phyloP scores from a whole-genome alignment of 1,140 invertebrate genomes.

The Drosophila pectinifera region DNA sequence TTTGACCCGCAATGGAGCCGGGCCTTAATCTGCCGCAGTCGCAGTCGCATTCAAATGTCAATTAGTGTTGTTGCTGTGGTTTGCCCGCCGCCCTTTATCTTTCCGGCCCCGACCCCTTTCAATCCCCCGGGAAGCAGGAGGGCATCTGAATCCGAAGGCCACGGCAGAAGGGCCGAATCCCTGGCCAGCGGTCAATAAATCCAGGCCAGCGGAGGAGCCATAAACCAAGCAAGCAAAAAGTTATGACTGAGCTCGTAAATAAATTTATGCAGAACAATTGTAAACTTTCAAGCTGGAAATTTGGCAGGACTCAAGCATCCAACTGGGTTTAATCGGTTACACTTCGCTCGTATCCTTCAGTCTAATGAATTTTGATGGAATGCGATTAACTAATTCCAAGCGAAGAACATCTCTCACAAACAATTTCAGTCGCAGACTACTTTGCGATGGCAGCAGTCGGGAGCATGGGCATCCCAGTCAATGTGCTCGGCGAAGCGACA shows the following conservation, averaged over 20 bases:
- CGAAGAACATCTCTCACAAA: not conserved
- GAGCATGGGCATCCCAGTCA: conserved; percentile 42
- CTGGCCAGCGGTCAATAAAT: conserved; percentile 32
- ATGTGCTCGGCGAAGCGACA: conserved; percentile 29
- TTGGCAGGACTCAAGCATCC: not conserved
- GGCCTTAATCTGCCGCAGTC: conserved; percentile 47
- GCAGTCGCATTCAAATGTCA: conserved; percentile 53
- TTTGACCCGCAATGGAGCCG: conserved; percentile 65
- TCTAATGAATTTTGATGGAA: conserved; percentile 6
- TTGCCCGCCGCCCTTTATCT: conserved; percentile 54
- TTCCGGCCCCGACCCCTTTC: conserved; percentile 36
- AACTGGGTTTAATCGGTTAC: not conserved
- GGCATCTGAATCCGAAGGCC: conserved; percentile 41
- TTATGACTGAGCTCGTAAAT: conserved; percentile 11
- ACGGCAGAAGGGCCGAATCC: conserved; percentile 4
- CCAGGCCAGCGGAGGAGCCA: conserved; percentile 8
- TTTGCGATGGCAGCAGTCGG: conserved; percentile 48
- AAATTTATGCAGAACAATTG: not conserved
- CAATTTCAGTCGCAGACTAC: conserved; percentile 41
- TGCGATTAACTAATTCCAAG: not conserved
- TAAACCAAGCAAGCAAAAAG: conserved; percentile 8
- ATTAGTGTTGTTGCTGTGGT: conserved; percentile 74
- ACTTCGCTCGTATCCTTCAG: not conserved
- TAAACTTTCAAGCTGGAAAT: conserved; percentile 1
- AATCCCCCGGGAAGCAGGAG: conserved; percentile 26